Base-by-base conservation (phyloP, 2,113 vertebrate genomes). In the Stigmatopora nigra region DNA sequence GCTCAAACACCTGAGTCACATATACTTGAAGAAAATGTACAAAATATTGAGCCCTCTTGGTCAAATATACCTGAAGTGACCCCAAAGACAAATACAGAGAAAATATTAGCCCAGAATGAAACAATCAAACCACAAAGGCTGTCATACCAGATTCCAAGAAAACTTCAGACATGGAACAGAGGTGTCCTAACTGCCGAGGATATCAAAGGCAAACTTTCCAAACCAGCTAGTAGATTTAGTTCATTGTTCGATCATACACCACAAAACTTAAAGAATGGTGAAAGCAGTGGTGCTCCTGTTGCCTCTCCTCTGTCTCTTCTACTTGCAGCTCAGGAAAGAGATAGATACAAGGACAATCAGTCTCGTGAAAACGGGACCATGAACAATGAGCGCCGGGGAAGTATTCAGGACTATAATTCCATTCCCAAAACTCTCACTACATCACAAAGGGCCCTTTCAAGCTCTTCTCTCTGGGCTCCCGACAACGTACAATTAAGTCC, bases 251-350 rank as follows among this genome's bases (percentile, higher is more conserved):
- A 83, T 73, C 65, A 62, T n/a, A 88, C 88, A 79, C 64, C 86
- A 59, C 79, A 87, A 82, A 86, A 84, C 86, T 67, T 92, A 80
- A 0, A 86, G 87, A 69, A 84, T 80, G 0, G 81, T 84, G 56
- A 92, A 61, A 71, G 49, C n/a, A 59, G 44, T 0, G 73, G 61
- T 2, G 19, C 64, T n/a, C 81, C 75, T 41, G 53, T 67, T 25
- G 55, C 91, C 0, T 98, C 96, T 14, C 96, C 96, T 0, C 86
- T 99, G 82, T 92, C 93, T 3, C 91, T 99, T 66, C 88, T 99
- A 20, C 84, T 91, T 73, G 96, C 96, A 0, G 96, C 96, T 59
- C 92, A 93, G 72, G 89, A 95, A 83, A 88, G 95, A 4, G 94
- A 96, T 0, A 92, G 92, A 76, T 89, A 92, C 5, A 90, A 81